Base-by-base conservation (phyloP, 2,888 invertebrate genomes). In the Sipha maydis region DNA sequence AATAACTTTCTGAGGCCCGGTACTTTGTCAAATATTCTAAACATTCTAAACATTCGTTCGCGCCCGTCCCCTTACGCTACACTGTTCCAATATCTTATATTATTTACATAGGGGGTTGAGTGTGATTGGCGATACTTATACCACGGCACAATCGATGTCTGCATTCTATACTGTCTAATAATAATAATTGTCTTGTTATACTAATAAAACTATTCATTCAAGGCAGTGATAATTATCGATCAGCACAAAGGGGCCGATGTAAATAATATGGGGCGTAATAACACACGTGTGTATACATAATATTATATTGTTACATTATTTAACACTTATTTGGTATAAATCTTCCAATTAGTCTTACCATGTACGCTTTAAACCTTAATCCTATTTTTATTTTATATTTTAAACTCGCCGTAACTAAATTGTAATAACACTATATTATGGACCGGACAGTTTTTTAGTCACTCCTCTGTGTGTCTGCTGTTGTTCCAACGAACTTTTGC, bases 401-500 rank as follows among this genome's bases (percentile, higher is more conserved):
- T 69, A n/a, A 28, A 28, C 25, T 69, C 28, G 5, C 28, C 69
- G 31, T 31, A 14, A 71, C 69, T 69, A 73, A 1, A 34, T 48
- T 48, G 0, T 2, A 25, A 8, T 38, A 5, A 25, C 21, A 5
- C n/a, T 17, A 11, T 77, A 48, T 75, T 82, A 82, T 21, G 80
- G 75, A 34, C 80, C 80, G 31, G 88, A 88, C n/a, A 88, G 75
- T 48, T 88, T 88, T 76, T 82, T 82, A 3, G 88, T 85, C 19
- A 69, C 80, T 21, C 82, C 88, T 34, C 88, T 75, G 56, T 86
- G 79, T 11, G 71, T 82, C 34, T 88, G 88, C 28, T 88, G 88
- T 21, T 82, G 83, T 61, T 90, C 90, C 31, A 85, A 38, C 28
- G 89, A 89, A n/a, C 91, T 90, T 80, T 91, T 90, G 90, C 92